Percentiles rank a stretch among this genome's conserved stretches.
These are phyloP conservation scores for Panagrolaimus sp. DNA, from an alignment of 1,140 invertebrate species.

Conservation along the genomic window DNA sequence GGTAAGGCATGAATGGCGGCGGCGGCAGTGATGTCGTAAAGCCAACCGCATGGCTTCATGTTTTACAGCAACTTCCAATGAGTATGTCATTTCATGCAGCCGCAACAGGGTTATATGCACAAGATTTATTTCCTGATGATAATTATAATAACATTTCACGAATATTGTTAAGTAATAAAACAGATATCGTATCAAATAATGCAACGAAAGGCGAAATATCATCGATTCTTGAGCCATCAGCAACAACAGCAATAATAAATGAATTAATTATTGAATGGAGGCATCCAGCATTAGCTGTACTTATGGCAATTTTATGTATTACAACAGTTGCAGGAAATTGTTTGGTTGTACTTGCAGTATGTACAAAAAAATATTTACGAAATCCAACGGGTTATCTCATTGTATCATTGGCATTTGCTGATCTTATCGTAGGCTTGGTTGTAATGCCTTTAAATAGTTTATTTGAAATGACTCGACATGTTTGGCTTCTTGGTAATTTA, in stretches of 20 bases:
- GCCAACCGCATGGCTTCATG: constrained; percentile 10
- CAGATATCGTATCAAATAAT: background rate
- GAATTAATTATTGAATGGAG: constrained; percentile 32
- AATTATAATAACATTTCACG: background rate
- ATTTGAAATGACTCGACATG: constrained; percentile 58
- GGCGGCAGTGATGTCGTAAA: background rate
- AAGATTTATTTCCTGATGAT: background rate
- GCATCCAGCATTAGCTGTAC: constrained; percentile 47
- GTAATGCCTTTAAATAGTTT: constrained; percentile 58
- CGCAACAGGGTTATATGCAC: background rate
- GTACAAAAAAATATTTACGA: constrained; percentile 56
- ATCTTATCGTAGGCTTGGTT: constrained; percentile 57
- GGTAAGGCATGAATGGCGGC: constrained; percentile 9
- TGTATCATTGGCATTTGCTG: constrained; percentile 56
- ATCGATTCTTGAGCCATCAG: too few relatives aligned
- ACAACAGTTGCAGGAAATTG: constrained; percentile 55
- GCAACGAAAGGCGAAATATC: background rate
- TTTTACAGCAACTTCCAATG: constrained; percentile 1
- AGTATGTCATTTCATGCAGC: constrained; percentile 11
- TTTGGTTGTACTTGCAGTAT: constrained; percentile 57
- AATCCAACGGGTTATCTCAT: constrained; percentile 58
- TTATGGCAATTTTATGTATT: constrained; percentile 44
- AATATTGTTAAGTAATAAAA: background rate
- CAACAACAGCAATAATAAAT: background rate
- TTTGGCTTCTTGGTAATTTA: constrained; percentile 51